A percentile compares a stretch with the other conserved stretches of the same genome.
Conservation (phyloP, 2,113 vertebrate genomes). For the Podilymbus podiceps region DNA sequence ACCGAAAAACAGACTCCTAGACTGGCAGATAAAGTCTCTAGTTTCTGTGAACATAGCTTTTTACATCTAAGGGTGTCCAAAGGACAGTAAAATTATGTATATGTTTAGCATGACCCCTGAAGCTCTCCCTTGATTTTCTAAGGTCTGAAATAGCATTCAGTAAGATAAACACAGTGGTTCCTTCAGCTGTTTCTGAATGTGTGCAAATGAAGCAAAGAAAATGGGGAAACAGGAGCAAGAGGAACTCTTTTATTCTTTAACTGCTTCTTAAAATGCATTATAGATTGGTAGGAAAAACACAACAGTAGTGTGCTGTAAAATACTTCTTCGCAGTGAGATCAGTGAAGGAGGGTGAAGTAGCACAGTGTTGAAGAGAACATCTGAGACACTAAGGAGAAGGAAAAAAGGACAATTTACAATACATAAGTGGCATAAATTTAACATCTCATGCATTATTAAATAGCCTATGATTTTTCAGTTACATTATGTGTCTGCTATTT, state of each 20-base stretch:
- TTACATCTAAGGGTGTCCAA: neutral
- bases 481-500: conserved; percentile 30
- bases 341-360: neutral
- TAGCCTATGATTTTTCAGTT: neutral
- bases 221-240: neutral
- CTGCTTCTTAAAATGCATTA: neutral
- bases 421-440: conserved; percentile 21
- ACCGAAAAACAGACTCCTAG: neutral
- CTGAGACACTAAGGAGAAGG: neutral
- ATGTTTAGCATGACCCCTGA: neutral
- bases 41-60: neutral
- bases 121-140: neutral
- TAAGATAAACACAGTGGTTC: neutral
- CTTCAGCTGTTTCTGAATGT: neutral
- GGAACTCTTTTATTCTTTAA: neutral
- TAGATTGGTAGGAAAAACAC: neutral
- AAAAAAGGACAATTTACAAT: neutral
- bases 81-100: neutral
- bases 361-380: neutral
- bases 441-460: conserved; percentile 37
- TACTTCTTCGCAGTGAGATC: neutral
- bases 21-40: neutral
- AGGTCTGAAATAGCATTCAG: neutral
- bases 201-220: neutral
- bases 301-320: neutral